Evolutionary conservation across 2,797 vertebrate genomes (phyloP).

Genomic region (Darevskia mixta): DNA sequence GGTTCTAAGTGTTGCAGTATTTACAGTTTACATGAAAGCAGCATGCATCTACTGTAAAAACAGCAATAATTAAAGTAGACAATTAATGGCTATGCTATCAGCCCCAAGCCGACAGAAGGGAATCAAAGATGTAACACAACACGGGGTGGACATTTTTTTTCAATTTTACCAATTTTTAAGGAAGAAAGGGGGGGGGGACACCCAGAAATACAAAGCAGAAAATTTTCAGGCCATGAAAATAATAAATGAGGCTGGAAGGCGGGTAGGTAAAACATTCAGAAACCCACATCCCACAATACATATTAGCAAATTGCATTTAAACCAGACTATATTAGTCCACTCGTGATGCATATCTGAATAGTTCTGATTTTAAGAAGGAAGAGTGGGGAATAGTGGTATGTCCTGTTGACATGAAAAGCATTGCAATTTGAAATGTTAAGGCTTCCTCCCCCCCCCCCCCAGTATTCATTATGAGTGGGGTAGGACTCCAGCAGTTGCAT

Average conservation of each 20-base stretch:
- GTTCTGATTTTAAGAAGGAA: background rate
- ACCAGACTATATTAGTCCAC: background rate
- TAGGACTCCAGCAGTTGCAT: too few relatives aligned
- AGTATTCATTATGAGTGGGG: background rate
- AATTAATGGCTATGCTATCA: background rate
- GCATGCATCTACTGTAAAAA: rapidly evolving
- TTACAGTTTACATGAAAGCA: background rate
- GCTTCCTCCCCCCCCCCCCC: too few relatives aligned
- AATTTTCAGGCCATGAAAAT: background rate
- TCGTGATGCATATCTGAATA: background rate
- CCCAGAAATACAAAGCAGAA: background rate
- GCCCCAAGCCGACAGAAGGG: background rate
- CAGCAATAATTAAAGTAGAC: background rate
- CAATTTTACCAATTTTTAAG: background rate
- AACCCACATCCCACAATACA: background rate
- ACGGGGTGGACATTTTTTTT: background rate
- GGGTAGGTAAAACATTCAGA: background rate
- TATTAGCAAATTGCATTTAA: background rate
- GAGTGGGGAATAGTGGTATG: background rate
- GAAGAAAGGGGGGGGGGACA: rapidly evolving
- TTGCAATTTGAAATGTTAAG: background rate
- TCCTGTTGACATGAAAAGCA: background rate
- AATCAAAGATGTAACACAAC: background rate
- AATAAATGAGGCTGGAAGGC: background rate
- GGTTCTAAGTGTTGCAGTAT: background rate